A percentile compares a stretch with the other conserved stretches of the same genome.
Evolutionary conservation across 2,797 vertebrate genomes (phyloP).

Genomic region (Anguilla obscura): DNA sequence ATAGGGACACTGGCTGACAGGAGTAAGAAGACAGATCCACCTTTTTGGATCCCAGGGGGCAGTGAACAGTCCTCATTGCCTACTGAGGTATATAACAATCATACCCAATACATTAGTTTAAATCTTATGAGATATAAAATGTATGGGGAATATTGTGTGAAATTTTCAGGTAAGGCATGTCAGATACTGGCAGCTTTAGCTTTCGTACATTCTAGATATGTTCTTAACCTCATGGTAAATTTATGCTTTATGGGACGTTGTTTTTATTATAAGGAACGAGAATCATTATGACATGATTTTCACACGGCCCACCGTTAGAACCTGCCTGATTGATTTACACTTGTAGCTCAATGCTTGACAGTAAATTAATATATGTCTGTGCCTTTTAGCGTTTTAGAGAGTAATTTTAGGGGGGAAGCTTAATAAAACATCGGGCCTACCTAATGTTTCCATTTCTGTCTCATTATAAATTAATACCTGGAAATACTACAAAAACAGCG

Average conservation of each 20-base stretch:
- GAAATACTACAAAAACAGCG: background rate
- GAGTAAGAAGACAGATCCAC: background rate
- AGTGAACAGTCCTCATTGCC: background rate
- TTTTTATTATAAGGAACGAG: background rate
- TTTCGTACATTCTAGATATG: background rate
- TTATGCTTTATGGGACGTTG: background rate
- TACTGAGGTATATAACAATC: background rate
- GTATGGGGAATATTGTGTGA: background rate
- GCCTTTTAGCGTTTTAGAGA: background rate
- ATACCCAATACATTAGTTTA: background rate
- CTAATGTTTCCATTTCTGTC: background rate
- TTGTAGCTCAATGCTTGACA: background rate
- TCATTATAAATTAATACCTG: background rate
- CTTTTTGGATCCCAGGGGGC: background rate
- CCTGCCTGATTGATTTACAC: background rate
- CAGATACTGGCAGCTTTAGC: background rate
- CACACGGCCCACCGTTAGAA: background rate
- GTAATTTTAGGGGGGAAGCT: background rate
- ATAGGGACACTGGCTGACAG: background rate
- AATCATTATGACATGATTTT: background rate
- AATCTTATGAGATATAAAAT: background rate
- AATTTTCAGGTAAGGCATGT: background rate
- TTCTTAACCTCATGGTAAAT: background rate
- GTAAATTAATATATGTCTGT: background rate
- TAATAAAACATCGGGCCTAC: slow-evolving; percentile 10